Conservation (phyloP, 2,888 invertebrate species). For the Clostera curtula region DNA sequence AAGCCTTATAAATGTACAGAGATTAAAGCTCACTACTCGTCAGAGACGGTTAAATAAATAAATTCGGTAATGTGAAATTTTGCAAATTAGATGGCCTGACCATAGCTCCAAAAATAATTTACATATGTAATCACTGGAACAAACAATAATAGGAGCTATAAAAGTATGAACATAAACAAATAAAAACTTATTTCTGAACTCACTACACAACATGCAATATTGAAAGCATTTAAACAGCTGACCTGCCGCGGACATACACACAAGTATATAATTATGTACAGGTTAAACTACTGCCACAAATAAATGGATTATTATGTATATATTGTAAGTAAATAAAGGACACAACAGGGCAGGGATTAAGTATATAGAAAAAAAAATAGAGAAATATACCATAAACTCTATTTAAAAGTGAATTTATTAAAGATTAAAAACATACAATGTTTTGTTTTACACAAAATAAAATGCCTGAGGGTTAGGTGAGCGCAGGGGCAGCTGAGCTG, state of each 20-base stretch:
- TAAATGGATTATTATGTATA: conserved; percentile 50
- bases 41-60: conserved; percentile 30
- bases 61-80: conserved; percentile 31
- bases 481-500: conserved; percentile 36
- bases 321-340: conserved; percentile 60
- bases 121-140: conserved; percentile 40
- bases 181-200: conserved; percentile 58
- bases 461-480: conserved; percentile 62
- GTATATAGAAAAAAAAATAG: conserved; percentile 66
- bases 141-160: conserved; percentile 54
- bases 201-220: conserved; percentile 69
- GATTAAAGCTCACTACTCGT: conserved; percentile 42
- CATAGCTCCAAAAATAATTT: conserved; percentile 45
- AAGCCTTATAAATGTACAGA: conserved; percentile 42
- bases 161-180: conserved; percentile 65
- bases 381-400: conserved; percentile 73
- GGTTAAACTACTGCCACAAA: conserved; percentile 68
- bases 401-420: conserved; percentile 75
- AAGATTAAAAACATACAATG: conserved; percentile 73
- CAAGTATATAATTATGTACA: conserved; percentile 42
- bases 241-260: conserved; percentile 60
- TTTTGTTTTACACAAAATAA: conserved; percentile 71
- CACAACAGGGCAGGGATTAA: conserved; percentile 48
- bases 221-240: conserved; percentile 53
- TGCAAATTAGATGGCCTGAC: conserved; percentile 44